Evolutionary conservation across 2,113 vertebrate genomes (phyloP).

Genomic region (Zosterops borbonicus): DNA sequence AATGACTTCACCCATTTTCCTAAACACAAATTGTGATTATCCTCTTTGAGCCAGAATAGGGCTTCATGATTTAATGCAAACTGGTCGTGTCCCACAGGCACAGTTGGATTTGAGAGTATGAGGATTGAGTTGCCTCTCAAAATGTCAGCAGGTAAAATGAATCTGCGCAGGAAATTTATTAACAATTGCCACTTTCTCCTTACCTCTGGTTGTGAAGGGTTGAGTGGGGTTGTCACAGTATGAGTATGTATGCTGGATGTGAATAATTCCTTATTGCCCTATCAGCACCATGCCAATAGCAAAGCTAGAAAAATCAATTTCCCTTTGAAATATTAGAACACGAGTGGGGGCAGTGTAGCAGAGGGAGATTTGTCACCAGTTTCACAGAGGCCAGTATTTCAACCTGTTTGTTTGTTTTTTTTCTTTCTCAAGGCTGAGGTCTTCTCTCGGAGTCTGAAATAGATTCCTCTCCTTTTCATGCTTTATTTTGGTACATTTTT

Average conservation of each 20-base stretch:
- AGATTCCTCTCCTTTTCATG: neutral
- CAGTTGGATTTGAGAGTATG: slow-evolving; percentile 11
- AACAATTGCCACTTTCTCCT: slow-evolving; percentile 45
- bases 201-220: neutral
- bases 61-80: slow-evolving; percentile 19
- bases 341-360: neutral
- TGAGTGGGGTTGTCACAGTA: neutral
- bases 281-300: slow-evolving; percentile 1
- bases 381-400: neutral
- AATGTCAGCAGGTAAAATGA: slow-evolving; percentile 55
- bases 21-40: slow-evolving; percentile 9
- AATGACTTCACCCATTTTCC: slow-evolving; percentile 26
- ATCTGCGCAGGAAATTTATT: slow-evolving; percentile 2
- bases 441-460: neutral
- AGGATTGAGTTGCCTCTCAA: slow-evolving; percentile 21
- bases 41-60: neutral
- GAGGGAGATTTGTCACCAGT: neutral
- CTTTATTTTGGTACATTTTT: neutral
- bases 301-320: slow-evolving; percentile 22
- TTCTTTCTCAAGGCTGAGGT: neutral
- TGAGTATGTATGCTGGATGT: neutral
- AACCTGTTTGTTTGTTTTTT: neutral
- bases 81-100: neutral
- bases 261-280: slow-evolving; percentile 3
- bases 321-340: slow-evolving; percentile 32